Percentiles rank a stretch among this genome's conserved stretches.
Conservation (phyloP, 2,113 vertebrate genomes). For the Sceloporus tristichus region DNA sequence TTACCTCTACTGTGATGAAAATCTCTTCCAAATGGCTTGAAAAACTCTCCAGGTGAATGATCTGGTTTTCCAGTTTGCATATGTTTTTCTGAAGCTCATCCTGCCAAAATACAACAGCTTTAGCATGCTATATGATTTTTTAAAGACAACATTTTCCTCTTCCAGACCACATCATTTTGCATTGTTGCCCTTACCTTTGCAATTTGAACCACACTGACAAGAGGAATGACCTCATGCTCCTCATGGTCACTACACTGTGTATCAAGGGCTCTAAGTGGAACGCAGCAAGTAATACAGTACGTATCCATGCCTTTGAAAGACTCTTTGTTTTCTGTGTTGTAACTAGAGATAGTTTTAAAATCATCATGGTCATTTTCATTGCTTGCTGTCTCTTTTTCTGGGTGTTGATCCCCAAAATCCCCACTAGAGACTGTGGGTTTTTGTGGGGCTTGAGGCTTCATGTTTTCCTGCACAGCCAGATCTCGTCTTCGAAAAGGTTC, state of each 20-base stretch:
- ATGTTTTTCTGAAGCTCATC: slow-evolving; percentile 81
- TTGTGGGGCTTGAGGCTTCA: slow-evolving; percentile 22
- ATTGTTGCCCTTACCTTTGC: slow-evolving; percentile 78
- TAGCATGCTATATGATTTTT: background rate
- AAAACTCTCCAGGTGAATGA: slow-evolving; percentile 92
- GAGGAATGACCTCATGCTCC: slow-evolving; percentile 77
- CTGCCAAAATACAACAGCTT: slow-evolving; percentile 67
- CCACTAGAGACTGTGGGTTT: slow-evolving; percentile 7
- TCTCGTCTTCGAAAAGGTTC: slow-evolving; percentile 66
- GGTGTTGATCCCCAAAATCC: slow-evolving; percentile 46
- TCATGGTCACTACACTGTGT: slow-evolving; percentile 71
- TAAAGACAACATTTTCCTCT: background rate
- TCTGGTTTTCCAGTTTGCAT: slow-evolving; percentile 85
- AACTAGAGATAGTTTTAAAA: slow-evolving; percentile 59
- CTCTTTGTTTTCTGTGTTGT: slow-evolving; percentile 57
- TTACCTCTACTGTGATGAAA: slow-evolving; percentile 96
- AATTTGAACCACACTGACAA: slow-evolving; percentile 70
- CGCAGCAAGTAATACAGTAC: slow-evolving; percentile 82
- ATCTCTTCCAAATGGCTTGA: slow-evolving; percentile 95
- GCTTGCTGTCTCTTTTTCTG: slow-evolving; percentile 47
- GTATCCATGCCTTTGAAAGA: slow-evolving; percentile 64
- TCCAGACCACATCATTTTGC: background rate
- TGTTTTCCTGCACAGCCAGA: slow-evolving; percentile 11
- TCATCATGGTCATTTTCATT: slow-evolving; percentile 53
- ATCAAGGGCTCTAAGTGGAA: slow-evolving; percentile 72